Conservation (phyloP, 1,140 invertebrate genomes). For the Heliothis virescens region DNA sequence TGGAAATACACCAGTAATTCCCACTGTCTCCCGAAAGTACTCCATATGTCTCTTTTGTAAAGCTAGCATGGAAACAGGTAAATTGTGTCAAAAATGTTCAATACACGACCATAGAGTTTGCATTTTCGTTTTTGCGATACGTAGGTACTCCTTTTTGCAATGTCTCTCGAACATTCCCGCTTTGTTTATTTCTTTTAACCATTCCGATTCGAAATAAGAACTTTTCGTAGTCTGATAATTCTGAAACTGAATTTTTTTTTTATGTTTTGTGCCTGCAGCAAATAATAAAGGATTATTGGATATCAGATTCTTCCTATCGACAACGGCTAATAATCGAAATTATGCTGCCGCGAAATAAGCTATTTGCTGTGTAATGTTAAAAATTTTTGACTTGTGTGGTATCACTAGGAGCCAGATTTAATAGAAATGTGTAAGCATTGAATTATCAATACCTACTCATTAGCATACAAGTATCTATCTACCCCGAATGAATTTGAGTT, state of each 20-base stretch:
- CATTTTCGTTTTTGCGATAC: constrained; percentile 18
- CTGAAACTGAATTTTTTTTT: not conserved
- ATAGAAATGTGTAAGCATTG: too few relatives aligned
- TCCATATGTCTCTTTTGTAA: not conserved
- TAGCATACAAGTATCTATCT: too few relatives aligned
- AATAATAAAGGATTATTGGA: too few relatives aligned
- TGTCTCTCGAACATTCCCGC: not conserved
- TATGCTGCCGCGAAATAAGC: too few relatives aligned
- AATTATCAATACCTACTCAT: too few relatives aligned
- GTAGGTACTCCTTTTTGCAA: constrained; percentile 1
- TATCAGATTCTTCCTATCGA: too few relatives aligned
- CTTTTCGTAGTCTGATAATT: not conserved
- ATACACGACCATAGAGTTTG: constrained; percentile 20
- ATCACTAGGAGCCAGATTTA: too few relatives aligned
- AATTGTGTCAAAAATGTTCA: constrained; percentile 39
- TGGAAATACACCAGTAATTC: not conserved
- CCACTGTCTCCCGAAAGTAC: not conserved
- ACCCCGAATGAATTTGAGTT: too few relatives aligned
- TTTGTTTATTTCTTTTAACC: constrained; percentile 16
- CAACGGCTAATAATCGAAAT: too few relatives aligned
- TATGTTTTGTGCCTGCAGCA: too few relatives aligned
- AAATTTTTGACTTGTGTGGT: too few relatives aligned
- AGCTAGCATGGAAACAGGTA: constrained; percentile 3
- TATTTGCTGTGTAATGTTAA: too few relatives aligned
- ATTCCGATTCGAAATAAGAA: not conserved